phyloP scores from a whole-genome alignment of 2,797 vertebrate genomes.

The Acanthurus tractus region DNA sequence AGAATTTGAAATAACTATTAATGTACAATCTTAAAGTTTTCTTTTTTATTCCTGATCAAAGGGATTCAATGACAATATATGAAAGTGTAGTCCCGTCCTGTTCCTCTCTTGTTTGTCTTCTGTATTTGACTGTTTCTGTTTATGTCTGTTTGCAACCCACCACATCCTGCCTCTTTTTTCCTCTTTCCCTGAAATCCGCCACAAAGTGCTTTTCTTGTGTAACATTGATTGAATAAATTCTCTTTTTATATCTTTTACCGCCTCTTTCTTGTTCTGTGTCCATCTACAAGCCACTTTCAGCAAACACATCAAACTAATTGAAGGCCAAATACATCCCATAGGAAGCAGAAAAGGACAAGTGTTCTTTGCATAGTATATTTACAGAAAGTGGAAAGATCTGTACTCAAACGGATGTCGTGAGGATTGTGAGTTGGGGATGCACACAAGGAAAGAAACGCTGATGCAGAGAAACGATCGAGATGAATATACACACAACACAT shows the following conservation, averaged over 20 bases:
- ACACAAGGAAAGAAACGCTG: constrained; percentile 7
- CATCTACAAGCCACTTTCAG: constrained; percentile 48
- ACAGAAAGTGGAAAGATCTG: constrained; percentile 18
- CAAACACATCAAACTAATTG: constrained; percentile 64
- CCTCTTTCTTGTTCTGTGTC: not conserved
- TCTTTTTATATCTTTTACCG: constrained; percentile 30
- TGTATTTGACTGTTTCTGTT: constrained; percentile 10
- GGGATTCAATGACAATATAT: not conserved
- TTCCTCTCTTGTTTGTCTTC: constrained; percentile 12
- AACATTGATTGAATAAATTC: constrained; percentile 60
- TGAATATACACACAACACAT: constrained; percentile 34
- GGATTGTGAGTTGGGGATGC: constrained; percentile 3
- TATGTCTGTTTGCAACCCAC: constrained; percentile 40
- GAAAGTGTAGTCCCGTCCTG: constrained; percentile 2
- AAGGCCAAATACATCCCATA: constrained; percentile 45
- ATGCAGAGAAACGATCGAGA: constrained; percentile 4
- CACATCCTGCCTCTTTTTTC: constrained; percentile 55
- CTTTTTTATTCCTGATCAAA: not conserved
- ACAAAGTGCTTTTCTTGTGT: constrained; percentile 62
- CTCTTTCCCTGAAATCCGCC: constrained; percentile 54
- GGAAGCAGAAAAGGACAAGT: constrained; percentile 47
- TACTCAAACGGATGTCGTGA: constrained; percentile 13
- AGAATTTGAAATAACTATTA: not conserved
- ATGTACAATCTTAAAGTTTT: not conserved
- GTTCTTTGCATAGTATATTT: constrained; percentile 22